Conservation (phyloP, 2,888 invertebrate species). For the Chrysolina oricalcia region DNA sequence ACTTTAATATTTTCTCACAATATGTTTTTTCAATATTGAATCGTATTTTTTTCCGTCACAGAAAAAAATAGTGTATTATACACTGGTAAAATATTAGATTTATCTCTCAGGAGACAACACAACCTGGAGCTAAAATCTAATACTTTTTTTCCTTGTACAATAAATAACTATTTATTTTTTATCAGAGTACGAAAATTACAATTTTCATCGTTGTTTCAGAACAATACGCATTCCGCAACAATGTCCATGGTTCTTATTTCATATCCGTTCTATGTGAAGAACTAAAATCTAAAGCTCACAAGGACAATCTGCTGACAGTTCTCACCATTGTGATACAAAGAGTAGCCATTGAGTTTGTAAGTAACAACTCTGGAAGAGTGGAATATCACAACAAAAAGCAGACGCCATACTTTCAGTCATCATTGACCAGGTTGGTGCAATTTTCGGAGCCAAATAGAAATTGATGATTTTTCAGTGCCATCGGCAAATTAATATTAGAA, state of each 20-base stretch:
- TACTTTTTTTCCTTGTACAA: too few relatives aligned
- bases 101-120: too few relatives aligned
- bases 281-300: conserved; percentile 80
- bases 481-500: too few relatives aligned
- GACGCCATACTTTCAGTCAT: conserved; percentile 91
- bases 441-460: conserved; percentile 16
- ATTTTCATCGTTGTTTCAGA: conserved; percentile 23
- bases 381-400: conserved; percentile 81
- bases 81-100: too few relatives aligned
- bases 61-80: too few relatives aligned
- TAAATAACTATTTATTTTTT: too few relatives aligned
- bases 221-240: conserved; percentile 76
- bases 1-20: too few relatives aligned
- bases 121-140: too few relatives aligned
- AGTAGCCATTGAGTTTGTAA: conserved; percentile 92
- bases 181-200: not conserved
- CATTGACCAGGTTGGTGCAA: conserved; percentile 82
- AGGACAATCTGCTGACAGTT: conserved; percentile 86
- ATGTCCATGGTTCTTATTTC: conserved; percentile 95
- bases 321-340: conserved; percentile 88
- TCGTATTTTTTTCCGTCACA: too few relatives aligned
- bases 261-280: conserved; percentile 92
- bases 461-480: not conserved
- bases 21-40: too few relatives aligned
- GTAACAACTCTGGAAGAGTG: conserved; percentile 82